Percentiles rank a stretch among this genome's conserved stretches.
Conservation (phyloP, 2,113 vertebrate species). For the Corydoras maculifer region DNA sequence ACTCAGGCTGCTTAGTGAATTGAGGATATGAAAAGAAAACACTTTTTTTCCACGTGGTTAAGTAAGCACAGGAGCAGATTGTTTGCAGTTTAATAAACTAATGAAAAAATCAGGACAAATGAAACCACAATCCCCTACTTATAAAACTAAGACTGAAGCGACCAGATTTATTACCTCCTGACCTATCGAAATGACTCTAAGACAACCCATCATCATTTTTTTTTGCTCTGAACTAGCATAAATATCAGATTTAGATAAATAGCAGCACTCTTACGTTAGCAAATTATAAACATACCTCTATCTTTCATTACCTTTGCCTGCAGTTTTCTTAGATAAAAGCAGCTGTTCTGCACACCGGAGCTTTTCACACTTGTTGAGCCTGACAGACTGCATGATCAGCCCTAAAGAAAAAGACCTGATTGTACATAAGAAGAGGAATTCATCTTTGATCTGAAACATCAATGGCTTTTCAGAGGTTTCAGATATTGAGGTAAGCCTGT, state of each 20-base stretch:
- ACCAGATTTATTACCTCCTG: neutral
- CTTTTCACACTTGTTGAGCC: neutral
- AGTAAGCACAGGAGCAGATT: conserved; percentile 57
- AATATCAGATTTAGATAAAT: neutral
- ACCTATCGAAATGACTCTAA: neutral
- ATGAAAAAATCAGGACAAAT: conserved; percentile 36
- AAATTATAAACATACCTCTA: no score
- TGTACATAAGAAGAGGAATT: neutral
- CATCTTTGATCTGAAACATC: neutral
- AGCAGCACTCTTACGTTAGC: neutral
- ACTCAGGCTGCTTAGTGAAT: neutral
- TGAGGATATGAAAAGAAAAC: conserved; percentile 17
- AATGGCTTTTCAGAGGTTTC: conserved; percentile 15
- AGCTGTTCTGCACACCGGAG: neutral
- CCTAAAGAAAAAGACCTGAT: neutral
- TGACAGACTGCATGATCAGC: neutral
- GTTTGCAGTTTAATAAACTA: conserved; percentile 57
- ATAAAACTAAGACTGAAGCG: neutral
- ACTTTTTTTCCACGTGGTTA: conserved; percentile 53
- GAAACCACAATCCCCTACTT: neutral
- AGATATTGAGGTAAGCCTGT: conserved; percentile 12
- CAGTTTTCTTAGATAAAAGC: no score
- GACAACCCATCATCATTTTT: neutral
- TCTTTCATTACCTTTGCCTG: neutral
- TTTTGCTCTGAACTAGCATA: neutral